Conservation (phyloP, 2,113 vertebrate genomes). For the Butorides virescens region DNA sequence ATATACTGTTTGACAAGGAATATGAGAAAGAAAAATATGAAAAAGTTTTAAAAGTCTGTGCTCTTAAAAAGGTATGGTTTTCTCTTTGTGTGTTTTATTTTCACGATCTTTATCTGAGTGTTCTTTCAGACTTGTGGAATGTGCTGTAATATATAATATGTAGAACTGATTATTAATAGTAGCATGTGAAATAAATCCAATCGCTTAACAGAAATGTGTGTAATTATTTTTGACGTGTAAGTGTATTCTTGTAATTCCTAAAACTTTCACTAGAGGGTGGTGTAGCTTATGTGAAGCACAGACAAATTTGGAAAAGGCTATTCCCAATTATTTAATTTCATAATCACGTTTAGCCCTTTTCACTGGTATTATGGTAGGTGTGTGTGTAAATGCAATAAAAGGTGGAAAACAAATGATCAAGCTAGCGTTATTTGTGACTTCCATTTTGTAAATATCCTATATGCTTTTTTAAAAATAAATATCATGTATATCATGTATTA, state of each 20-base stretch:
- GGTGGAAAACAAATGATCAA: background rate
- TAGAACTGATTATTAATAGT: background rate
- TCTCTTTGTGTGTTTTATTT: background rate
- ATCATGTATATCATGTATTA: background rate
- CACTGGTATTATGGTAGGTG: background rate
- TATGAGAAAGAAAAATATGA: conserved; percentile 88
- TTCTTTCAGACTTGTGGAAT: background rate
- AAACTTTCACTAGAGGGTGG: background rate
- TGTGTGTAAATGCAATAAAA: background rate
- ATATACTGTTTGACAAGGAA: conserved; percentile 94
- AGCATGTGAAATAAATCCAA: background rate
- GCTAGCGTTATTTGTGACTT: background rate
- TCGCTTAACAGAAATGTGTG: background rate
- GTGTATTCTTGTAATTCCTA: background rate
- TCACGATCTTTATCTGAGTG: accelerated
- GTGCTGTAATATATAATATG: background rate
- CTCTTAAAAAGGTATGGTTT: conserved; percentile 86
- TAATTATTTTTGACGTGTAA: background rate
- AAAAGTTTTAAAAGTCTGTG: conserved; percentile 87
- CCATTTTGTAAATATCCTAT: background rate
- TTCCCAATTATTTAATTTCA: background rate
- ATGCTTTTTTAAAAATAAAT: background rate
- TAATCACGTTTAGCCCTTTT: background rate
- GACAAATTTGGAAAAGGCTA: background rate
- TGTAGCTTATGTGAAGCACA: background rate